These are phyloP conservation scores for Neodontobutis hainanensis DNA, from an alignment of 2,113 vertebrate genomes.

Conservation along the genomic window DNA sequence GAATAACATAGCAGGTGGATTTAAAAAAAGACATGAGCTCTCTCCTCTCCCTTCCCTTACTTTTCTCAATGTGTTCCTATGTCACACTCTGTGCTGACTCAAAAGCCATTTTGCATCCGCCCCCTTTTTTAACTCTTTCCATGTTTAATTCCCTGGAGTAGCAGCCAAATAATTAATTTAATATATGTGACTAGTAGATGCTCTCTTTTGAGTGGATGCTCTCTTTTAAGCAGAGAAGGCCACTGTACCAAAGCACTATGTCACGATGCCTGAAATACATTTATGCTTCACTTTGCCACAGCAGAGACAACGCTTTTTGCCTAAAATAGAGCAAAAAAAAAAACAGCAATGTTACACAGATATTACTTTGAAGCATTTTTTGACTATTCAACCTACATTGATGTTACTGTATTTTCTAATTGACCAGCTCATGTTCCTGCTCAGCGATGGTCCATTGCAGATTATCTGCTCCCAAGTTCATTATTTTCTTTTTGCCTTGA, in stretches of 20 bases:
- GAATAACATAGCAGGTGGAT: conserved; percentile 2
- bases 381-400: background rate
- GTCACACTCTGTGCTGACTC: conserved; percentile 41
- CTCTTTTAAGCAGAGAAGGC: conserved; percentile 9
- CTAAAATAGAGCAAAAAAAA: background rate
- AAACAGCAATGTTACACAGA: background rate
- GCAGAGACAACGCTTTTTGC: background rate
- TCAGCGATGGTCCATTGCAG: conserved; percentile 44
- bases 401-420: background rate
- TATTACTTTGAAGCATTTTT: background rate
- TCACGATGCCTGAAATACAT: conserved; percentile 24
- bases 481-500: conserved; percentile 27
- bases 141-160: conserved; percentile 20
- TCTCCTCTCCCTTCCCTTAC: conserved; percentile 11
- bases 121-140: conserved; percentile 63
- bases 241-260: conserved; percentile 6
- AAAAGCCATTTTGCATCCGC: conserved; percentile 47
- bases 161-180: conserved; percentile 37
- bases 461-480: conserved; percentile 29
- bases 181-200: conserved; percentile 37
- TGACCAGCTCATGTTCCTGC: conserved; percentile 22
- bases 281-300: conserved; percentile 6
- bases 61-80: conserved; percentile 16
- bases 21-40: background rate
- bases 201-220: conserved; percentile 24